Evolutionary conservation across 1,140 invertebrate species (phyloP).

Genomic region (Brachionus manjavacas): DNA sequence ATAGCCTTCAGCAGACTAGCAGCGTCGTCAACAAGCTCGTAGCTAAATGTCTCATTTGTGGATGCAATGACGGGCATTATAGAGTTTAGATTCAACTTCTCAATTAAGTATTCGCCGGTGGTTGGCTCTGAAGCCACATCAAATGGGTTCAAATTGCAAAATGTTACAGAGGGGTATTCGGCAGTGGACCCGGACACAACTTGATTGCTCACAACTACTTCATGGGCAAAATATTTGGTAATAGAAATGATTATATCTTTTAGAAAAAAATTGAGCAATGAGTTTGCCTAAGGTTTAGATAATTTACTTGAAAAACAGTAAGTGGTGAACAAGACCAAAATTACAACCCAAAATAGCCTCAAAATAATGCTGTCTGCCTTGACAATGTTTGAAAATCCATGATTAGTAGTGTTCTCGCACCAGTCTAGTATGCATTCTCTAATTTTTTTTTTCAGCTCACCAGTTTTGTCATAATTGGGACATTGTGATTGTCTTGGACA

Average conservation of each 20-base stretch:
- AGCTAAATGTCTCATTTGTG: not conserved
- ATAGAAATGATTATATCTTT: not conserved
- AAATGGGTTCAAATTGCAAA: conserved; percentile 33
- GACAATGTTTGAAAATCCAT: conserved; percentile 11
- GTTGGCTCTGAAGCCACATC: not conserved
- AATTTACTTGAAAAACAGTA: conserved; percentile 27
- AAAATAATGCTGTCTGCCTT: not conserved
- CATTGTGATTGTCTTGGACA: not conserved
- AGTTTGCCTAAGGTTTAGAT: not conserved
- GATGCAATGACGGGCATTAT: not conserved
- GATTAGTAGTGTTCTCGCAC: conserved; percentile 9
- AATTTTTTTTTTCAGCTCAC: not conserved
- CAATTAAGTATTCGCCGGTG: not conserved
- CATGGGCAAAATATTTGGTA: not conserved
- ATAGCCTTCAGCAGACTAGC: not conserved
- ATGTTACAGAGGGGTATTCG: conserved; percentile 8
- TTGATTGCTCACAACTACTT: not conserved
- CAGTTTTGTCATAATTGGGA: not conserved
- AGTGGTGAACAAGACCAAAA: not conserved
- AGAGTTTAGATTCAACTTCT: not conserved
- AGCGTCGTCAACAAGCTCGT: not conserved
- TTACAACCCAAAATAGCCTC: not conserved
- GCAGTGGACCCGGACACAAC: not conserved
- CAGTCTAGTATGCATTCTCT: conserved; percentile 1
- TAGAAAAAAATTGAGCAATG: not conserved